These are phyloP conservation scores for Panagrolaimus sp. DNA, from an alignment of 1,140 invertebrate genomes.

Conservation along the genomic window DNA sequence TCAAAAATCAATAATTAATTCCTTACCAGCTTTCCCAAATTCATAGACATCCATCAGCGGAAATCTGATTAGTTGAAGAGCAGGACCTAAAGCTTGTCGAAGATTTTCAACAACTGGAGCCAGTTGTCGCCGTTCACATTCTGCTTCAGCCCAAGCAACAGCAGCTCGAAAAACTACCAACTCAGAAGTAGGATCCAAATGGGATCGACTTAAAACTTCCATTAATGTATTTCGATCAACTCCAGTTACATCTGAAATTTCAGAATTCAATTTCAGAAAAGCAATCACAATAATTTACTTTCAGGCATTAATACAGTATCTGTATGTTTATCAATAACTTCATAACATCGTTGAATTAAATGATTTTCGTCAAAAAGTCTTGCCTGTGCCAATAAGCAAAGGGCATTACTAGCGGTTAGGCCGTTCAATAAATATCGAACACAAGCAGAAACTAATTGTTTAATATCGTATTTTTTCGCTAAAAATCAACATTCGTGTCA, in stretches of 20 bases:
- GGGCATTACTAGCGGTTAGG: conserved; percentile 32
- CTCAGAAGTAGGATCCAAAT: conserved; percentile 28
- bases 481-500: conserved; percentile 16
- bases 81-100: conserved; percentile 27
- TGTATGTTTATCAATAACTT: conserved; percentile 34
- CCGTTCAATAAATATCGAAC: conserved; percentile 27
- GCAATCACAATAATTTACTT: neutral
- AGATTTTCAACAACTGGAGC: conserved; percentile 28
- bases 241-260: conserved; percentile 19
- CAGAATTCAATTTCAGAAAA: neutral
- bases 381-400: conserved; percentile 33
- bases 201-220: conserved; percentile 27
- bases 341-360: conserved; percentile 28
- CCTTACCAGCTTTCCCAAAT: conserved; percentile 23
- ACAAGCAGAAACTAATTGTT: conserved; percentile 29
- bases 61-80: conserved; percentile 32
- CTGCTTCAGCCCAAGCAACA: conserved; percentile 29
- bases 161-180: conserved; percentile 33
- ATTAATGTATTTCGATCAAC: conserved; percentile 32
- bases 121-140: conserved; percentile 26
- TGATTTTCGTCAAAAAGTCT: conserved; percentile 31
- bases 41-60: conserved; percentile 35
- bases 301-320: conserved; percentile 20
- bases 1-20: neutral
- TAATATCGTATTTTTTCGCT: conserved; percentile 34